phyloP scores from a whole-genome alignment of 2,797 vertebrate genomes.

The Cebuella pygmaea region DNA sequence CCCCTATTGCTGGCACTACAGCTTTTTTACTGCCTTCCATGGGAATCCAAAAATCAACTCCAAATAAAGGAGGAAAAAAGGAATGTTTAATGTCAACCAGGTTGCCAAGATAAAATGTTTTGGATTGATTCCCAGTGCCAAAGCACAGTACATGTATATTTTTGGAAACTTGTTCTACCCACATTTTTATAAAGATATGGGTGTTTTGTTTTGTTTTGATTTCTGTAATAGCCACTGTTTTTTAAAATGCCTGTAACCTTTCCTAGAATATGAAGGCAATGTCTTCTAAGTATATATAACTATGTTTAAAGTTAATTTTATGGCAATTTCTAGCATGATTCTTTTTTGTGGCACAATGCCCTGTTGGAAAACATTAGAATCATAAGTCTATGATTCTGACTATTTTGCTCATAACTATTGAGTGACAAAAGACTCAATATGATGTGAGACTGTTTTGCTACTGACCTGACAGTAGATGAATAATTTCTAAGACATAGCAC shows the following conservation, averaged over 20 bases:
- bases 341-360: background rate
- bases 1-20: background rate
- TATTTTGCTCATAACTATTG: background rate
- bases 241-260: slow-evolving; percentile 23
- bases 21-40: background rate
- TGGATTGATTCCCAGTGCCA: slow-evolving; percentile 69
- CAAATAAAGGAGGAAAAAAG: background rate
- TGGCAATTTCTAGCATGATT: background rate
- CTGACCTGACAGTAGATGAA: background rate
- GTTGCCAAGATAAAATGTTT: slow-evolving; percentile 72
- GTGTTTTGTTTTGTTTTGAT: slow-evolving; percentile 33
- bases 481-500: slow-evolving; percentile 11
- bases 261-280: slow-evolving; percentile 39
- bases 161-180: slow-evolving; percentile 53
- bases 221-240: background rate
- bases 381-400: background rate
- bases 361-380: slow-evolving; percentile 1
- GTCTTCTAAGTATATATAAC: slow-evolving; percentile 32
- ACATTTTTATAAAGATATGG: slow-evolving; percentile 55
- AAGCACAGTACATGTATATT: slow-evolving; percentile 58
- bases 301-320: background rate
- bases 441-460: slow-evolving; percentile 5
- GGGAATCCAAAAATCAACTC: background rate
- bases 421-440: background rate
- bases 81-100: slow-evolving; percentile 12